Conservation (phyloP, 2,797 vertebrate genomes). For the Falco peregrinus region DNA sequence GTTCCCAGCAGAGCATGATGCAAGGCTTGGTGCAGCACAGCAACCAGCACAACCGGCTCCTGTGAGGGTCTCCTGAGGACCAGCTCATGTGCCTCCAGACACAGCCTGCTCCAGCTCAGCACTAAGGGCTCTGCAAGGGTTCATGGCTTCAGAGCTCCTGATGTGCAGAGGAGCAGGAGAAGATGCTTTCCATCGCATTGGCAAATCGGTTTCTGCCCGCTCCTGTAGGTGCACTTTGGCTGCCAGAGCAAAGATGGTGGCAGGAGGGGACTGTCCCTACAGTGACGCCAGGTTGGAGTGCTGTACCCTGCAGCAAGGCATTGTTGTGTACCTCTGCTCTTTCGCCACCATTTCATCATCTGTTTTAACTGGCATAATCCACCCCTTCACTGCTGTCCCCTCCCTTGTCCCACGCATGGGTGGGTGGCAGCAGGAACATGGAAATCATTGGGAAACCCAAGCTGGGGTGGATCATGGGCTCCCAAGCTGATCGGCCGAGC, state of each 20-base stretch:
- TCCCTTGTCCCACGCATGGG: neutral
- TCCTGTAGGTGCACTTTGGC: neutral
- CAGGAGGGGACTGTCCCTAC: neutral
- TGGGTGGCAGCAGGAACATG: neutral
- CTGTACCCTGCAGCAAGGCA: neutral
- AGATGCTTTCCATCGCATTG: neutral
- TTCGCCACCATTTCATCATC: neutral
- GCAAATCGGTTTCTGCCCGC: neutral
- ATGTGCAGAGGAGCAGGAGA: neutral
- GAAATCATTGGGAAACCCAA: neutral
- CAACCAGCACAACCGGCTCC: neutral
- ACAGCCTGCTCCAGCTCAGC: neutral
- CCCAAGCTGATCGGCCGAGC: fast-evolving
- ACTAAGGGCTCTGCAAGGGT: neutral
- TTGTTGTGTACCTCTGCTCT: neutral
- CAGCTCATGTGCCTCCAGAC: neutral
- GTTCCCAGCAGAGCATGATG: neutral
- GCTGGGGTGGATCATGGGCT: neutral
- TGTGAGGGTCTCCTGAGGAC: neutral
- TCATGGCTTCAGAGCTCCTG: neutral
- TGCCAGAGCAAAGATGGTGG: fast-evolving
- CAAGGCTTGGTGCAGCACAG: neutral
- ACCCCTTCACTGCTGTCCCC: neutral
- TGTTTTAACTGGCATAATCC: neutral
- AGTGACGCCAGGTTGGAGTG: neutral